Percentiles rank a stretch among this genome's conserved stretches.
These are phyloP conservation scores for Pangasius djambal DNA, from an alignment of 2,797 vertebrate species.

Conservation along the genomic window DNA sequence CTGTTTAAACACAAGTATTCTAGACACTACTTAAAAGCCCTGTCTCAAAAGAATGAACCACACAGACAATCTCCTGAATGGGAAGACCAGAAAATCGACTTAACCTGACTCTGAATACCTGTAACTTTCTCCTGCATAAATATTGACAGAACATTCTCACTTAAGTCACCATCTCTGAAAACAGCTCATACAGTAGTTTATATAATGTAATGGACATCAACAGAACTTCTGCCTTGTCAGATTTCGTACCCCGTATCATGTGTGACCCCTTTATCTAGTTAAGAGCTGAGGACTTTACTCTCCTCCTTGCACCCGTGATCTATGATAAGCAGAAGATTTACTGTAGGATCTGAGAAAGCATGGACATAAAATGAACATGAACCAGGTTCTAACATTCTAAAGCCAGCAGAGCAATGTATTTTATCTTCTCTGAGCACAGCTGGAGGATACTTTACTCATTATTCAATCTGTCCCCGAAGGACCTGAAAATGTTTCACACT, in stretches of 20 bases:
- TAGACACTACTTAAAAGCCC: background rate
- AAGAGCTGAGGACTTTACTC: conserved; percentile 15
- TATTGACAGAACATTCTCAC: background rate
- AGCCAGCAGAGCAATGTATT: conserved; percentile 44
- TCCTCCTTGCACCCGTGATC: conserved; percentile 28
- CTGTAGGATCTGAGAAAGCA: background rate
- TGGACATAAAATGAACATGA: conserved; percentile 33
- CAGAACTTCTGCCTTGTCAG: conserved; percentile 10
- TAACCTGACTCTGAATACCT: background rate
- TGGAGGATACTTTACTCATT: conserved; percentile 55
- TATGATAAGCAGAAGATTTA: conserved; percentile 32
- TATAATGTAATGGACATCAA: background rate
- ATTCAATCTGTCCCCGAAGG: conserved; percentile 54
- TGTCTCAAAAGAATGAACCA: background rate
- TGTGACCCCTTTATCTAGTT: conserved; percentile 31
- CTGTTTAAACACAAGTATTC: background rate
- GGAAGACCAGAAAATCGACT: background rate
- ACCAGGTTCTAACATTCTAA: conserved; percentile 31
- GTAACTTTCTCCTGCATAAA: background rate
- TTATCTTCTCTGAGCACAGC: conserved; percentile 56
- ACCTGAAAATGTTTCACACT: conserved; percentile 39
- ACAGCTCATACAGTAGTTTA: background rate
- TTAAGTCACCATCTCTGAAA: background rate
- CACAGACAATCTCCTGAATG: background rate
- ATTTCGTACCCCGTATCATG: conserved; percentile 9